Evolutionary conservation across 1,140 invertebrate genomes (phyloP), one percentile per base, ranked within the genome.

Genomic region (Bombus turneri): DNA sequence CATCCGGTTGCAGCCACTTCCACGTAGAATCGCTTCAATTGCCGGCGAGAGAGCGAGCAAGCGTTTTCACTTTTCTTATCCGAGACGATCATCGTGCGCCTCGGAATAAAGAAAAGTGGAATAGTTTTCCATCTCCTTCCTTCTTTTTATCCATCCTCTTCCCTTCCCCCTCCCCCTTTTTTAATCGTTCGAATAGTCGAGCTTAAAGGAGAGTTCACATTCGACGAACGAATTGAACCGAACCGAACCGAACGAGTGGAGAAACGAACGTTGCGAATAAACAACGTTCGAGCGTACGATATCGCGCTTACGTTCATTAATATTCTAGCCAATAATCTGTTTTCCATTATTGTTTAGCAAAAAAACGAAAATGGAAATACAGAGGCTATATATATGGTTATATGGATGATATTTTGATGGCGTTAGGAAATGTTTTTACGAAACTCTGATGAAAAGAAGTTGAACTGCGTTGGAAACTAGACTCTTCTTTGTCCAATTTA

Each of bases 31-130:
- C 83, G 73, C 57, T 80, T 72, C 68, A 73, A 85, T 85, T 85
- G 64, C 68, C 57, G 28, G 13, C 3, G 37, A 28, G 43, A 79
- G 71, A 74, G 71, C 37, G 6, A 79, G 83, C 76, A 80, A 85
- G 76, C 43, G 83, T 85, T 85, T 85, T 85, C 83, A 85, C 83
- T 85, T 85, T 85, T 85, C 83, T 80, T 72, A 85, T 85, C 68
- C 83, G 47, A 10, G 28, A 28, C 28, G 39, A 80, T 85, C 53
- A 37, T 64, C 76, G 37, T 25, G 28, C 18, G 28, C 18, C 15
- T 34, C 1, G 34, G n/a, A 62, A 25, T 28, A 59, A 31, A 41
- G 53, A 41, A 62, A 69, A 73, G 10, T 37, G 37, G n/a, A 57
- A 75, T 57, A 13, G 13, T 41, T 28, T 41, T 43, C 39, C 18